Conservation (phyloP, 1,140 invertebrate genomes). For the Aplysia californica region DNA sequence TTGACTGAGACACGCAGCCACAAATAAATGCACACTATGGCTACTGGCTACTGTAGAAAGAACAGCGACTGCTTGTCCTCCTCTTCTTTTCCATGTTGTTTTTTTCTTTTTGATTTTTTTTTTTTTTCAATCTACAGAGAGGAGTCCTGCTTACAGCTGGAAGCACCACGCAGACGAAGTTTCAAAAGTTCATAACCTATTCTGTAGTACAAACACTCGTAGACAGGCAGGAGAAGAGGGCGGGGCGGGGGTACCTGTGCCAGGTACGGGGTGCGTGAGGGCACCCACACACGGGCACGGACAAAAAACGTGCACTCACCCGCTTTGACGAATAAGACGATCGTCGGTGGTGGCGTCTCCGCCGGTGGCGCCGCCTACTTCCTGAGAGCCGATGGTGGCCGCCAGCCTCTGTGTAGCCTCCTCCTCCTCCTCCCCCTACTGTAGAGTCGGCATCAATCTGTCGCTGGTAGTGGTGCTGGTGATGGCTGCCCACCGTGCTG, state of each 20-base stretch:
- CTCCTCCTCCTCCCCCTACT: neutral
- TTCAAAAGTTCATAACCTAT: too few relatives aligned
- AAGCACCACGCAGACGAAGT: too few relatives aligned
- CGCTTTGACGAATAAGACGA: conserved; percentile 5
- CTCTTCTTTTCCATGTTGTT: too few relatives aligned
- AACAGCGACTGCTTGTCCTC: too few relatives aligned
- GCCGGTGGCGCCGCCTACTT: conserved; percentile 19
- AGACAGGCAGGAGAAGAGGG: neutral
- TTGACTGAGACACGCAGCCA: too few relatives aligned
- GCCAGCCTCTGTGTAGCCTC: neutral
- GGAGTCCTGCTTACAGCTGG: too few relatives aligned
- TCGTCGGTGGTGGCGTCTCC: conserved; percentile 10
- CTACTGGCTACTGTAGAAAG: too few relatives aligned
- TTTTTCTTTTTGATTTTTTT: too few relatives aligned
- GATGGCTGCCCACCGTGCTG: neutral
- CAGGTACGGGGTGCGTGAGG: too few relatives aligned
- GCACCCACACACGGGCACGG: conserved; percentile 29
- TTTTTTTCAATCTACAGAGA: too few relatives aligned
- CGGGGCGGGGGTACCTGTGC: neutral
- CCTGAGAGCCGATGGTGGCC: conserved; percentile 20
- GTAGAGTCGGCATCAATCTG: neutral
- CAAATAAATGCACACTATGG: too few relatives aligned
- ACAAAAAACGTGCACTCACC: conserved; percentile 7
- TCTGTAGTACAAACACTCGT: neutral
- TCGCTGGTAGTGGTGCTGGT: conserved; percentile 16